A percentile compares a stretch with the other conserved stretches of the same genome.
These are phyloP conservation scores for Ctenomys sociabilis DNA, from an alignment of 2,113 vertebrate genomes.

Conservation along the genomic window DNA sequence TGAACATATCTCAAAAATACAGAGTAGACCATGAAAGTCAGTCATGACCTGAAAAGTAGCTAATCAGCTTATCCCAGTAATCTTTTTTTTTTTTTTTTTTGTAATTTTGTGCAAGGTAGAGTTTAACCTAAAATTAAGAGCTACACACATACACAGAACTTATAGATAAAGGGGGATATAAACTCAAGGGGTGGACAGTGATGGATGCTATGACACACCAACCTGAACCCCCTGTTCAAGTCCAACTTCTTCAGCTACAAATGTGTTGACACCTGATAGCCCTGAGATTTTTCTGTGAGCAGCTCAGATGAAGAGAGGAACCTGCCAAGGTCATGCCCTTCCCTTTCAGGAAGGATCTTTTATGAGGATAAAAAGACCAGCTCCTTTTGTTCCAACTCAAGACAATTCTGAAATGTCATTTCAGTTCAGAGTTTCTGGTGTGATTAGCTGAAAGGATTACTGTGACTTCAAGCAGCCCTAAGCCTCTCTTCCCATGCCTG, in stretches of 20 bases:
- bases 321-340: neutral
- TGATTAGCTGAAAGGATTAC: neutral
- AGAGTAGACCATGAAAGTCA: neutral
- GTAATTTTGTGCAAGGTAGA: neutral
- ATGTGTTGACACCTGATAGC: neutral
- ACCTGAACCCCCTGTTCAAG: neutral
- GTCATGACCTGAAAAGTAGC: neutral
- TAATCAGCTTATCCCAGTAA: neutral
- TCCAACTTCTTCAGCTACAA: neutral
- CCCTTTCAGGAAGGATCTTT: neutral
- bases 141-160: neutral
- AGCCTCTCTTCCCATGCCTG: neutral
- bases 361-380: neutral
- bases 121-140: neutral
- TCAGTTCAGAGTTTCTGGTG: neutral
- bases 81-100: neutral
- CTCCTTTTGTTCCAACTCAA: neutral
- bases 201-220: accelerated
- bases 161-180: neutral
- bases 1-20: neutral
- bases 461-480: neutral
- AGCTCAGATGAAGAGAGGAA: neutral
- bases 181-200: neutral
- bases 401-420: neutral
- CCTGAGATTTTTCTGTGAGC: neutral